phyloP scores from a whole-genome alignment of 2,797 vertebrate species.

The Enteromius trimaculatus region DNA sequence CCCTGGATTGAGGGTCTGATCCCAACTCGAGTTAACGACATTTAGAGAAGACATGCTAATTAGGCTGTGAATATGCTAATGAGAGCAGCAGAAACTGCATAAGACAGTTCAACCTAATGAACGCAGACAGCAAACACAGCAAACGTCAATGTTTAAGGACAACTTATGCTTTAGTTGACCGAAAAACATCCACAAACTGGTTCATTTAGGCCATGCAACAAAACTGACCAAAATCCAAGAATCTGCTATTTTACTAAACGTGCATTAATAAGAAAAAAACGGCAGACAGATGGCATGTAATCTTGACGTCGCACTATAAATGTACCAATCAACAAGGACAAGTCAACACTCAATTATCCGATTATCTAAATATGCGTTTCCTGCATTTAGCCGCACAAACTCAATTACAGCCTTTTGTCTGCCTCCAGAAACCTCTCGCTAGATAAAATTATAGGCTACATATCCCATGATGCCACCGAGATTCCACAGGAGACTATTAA shows the following conservation, averaged over 20 bases:
- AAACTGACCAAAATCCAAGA: not conserved
- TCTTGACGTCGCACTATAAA: not conserved
- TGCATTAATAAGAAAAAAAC: not conserved
- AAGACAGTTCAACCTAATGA: conserved; percentile 39
- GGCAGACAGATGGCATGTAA: conserved; percentile 10
- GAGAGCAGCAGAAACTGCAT: conserved; percentile 28
- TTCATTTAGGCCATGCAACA: not conserved
- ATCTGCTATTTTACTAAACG: not conserved
- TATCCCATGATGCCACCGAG: conserved; percentile 21
- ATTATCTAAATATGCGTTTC: conserved; percentile 36
- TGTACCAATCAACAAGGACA: conserved; percentile 19
- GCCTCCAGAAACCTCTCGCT: conserved; percentile 21
- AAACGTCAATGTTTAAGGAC: not conserved
- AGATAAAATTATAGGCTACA: conserved; percentile 48
- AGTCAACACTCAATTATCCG: conserved; percentile 36
- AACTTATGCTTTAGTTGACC: not conserved
- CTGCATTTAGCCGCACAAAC: conserved; percentile 23
- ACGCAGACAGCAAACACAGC: not conserved
- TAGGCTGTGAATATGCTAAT: conserved; percentile 51
- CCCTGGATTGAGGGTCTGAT: conserved; percentile 3
- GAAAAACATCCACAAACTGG: not conserved
- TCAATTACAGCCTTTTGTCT: conserved; percentile 37
- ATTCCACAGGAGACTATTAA: conserved; percentile 3
- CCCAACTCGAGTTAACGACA: not conserved
- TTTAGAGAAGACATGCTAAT: conserved; percentile 40